A percentile compares a stretch with the other conserved stretches of the same genome.
phyloP scores from a whole-genome alignment of 2,797 vertebrate genomes.

The Scolopax bukidnonensis region DNA sequence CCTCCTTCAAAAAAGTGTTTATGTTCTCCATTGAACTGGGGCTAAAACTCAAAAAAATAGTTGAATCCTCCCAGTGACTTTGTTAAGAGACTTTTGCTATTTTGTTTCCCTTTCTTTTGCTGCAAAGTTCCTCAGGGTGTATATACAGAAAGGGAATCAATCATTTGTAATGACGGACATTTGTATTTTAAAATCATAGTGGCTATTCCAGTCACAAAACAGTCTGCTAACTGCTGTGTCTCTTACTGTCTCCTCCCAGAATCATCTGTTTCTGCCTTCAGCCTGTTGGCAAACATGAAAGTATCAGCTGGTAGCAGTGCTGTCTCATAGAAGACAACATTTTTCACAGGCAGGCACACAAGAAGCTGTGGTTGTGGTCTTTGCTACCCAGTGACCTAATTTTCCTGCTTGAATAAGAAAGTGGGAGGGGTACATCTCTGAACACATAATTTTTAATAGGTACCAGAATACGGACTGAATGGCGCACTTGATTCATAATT shows the following conservation, averaged over 20 bases:
- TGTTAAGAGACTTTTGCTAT: neutral
- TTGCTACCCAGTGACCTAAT: slow-evolving; percentile 9
- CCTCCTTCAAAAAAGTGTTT: neutral
- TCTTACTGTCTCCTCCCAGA: neutral
- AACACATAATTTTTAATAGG: neutral
- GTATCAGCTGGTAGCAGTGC: neutral
- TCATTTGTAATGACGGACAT: neutral
- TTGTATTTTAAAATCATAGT: neutral
- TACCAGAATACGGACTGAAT: neutral
- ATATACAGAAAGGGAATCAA: neutral
- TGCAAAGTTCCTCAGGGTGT: neutral
- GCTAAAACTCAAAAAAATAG: neutral
- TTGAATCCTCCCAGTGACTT: neutral
- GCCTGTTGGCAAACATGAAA: neutral
- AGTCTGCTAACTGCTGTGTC: neutral
- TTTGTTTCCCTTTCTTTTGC: neutral
- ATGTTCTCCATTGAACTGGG: neutral
- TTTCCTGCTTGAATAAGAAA: neutral
- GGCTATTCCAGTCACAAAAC: neutral
- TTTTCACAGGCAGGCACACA: neutral
- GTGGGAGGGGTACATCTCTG: neutral
- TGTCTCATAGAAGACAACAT: neutral
- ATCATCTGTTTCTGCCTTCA: neutral
- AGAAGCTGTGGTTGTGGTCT: neutral
- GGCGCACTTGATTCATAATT: neutral